Evolutionary conservation across 2,113 vertebrate genomes (phyloP), one percentile per base, ranked within the genome.

Genomic region (Pollachius pollachius): DNA sequence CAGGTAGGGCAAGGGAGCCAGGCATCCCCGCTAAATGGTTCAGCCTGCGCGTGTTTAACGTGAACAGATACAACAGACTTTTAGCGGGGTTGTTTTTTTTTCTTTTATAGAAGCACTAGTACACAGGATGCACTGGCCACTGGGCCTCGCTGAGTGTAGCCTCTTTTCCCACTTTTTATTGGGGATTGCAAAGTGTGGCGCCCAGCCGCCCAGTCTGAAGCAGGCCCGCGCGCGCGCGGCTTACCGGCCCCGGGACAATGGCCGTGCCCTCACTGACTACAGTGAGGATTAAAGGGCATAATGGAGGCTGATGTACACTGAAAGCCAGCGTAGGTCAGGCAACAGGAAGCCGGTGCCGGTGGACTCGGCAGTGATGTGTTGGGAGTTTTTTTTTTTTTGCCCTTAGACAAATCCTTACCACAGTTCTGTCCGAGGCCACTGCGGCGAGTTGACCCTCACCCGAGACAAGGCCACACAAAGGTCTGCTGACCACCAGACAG

Each of bases 231-330:
- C n/a, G n/a, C 77, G 84, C 74, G 25, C 92, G 89, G 92, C 86
- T 91, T 94, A 92, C 93, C 93, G 92, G 92, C 86, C 86, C 86
- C 61, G 86, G 92, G 93, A 98, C 95, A 97, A 97, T 95, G 79
- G 94, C 1, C 67, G 11, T 91, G 93, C 90, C 91, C 90, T 81
- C 90, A 83, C 85, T 94, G 94, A 94, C 94, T 94, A 93, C 94
- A 93, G 87, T 76, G 92, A 94, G 97, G 96, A 97, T 99, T 99
- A 98, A 82, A 70, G 93, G 90, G 92, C 90, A 98, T 94, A 98
- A 98, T 96, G 84, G 90, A 87, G 80, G 90, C 89, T 68, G 90
- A 17, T 92, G 93, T 93, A 94, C 94, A 94, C 95, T 94, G 95
- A 96, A 94, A 94, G 93, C 93, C 90, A 91, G 91, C 81, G 84